Evolutionary conservation across 1,140 invertebrate genomes (phyloP).

Genomic region (Dendroctonus ponderosae): DNA sequence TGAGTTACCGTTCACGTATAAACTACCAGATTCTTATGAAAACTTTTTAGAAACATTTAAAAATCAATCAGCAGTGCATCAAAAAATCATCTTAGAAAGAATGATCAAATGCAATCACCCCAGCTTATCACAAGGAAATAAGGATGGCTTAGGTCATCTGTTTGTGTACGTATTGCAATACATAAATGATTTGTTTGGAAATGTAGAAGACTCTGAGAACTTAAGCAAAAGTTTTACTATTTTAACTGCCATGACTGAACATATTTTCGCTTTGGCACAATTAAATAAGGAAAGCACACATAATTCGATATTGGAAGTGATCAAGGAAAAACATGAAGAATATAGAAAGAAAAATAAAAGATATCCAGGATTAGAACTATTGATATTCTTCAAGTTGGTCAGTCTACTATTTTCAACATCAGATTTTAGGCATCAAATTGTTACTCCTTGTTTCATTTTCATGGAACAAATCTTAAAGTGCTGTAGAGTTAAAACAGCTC

Average conservation of each 20-base stretch:
- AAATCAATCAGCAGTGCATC: slow-evolving; percentile 60
- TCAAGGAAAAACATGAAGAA: slow-evolving; percentile 71
- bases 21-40: slow-evolving; percentile 66
- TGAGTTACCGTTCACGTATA: slow-evolving; percentile 70
- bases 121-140: slow-evolving; percentile 72
- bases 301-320: slow-evolving; percentile 63
- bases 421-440: slow-evolving; percentile 83
- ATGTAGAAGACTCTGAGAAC: slow-evolving; percentile 51
- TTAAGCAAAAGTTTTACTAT: slow-evolving; percentile 60
- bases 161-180: slow-evolving; percentile 75
- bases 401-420: slow-evolving; percentile 81
- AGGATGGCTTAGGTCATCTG: slow-evolving; percentile 69
- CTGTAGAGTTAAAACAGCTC: slow-evolving; percentile 60
- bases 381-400: slow-evolving; percentile 78
- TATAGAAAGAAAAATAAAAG: slow-evolving; percentile 62
- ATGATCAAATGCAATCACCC: slow-evolving; percentile 85
- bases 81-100: slow-evolving; percentile 71
- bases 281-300: slow-evolving; percentile 66
- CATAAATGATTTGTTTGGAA: slow-evolving; percentile 62
- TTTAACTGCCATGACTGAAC: slow-evolving; percentile 63
- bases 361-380: slow-evolving; percentile 69
- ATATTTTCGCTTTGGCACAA: slow-evolving; percentile 73
- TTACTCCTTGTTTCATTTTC: slow-evolving; percentile 79
- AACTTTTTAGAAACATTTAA: slow-evolving; percentile 65
- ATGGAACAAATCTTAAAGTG: slow-evolving; percentile 75